Evolutionary conservation across 1,140 invertebrate species (phyloP), one percentile per base, ranked within the genome.

Genomic region (Solen grandis): DNA sequence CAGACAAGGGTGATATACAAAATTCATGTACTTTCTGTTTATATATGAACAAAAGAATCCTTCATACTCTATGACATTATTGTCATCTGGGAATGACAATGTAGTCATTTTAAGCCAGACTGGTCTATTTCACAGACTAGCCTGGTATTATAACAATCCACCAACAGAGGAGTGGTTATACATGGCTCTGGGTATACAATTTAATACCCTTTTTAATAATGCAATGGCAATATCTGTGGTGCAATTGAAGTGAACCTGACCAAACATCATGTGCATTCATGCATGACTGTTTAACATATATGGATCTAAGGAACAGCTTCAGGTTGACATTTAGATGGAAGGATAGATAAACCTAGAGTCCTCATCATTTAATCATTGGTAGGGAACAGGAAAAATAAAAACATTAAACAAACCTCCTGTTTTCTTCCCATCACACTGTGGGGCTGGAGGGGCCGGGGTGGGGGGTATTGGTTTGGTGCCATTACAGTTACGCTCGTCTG

Each of bases 331-430:
- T 5, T 57, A 8, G 22, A 27, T 5, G 14, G 14, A 14, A 8
- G 14, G 35, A 31, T 5, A 57, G 55, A 8, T 31, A 2, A 60
- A 4, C 57, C 57, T 5, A 60, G 25, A 60, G 14, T 31, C 35
- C 27, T 60, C 27, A 2, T 29, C 13, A 29, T 8, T 22, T 5
- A 57, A 22, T 8, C 35, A 33, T 60, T 5, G 27, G 35, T 13
- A 33, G 19, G 27, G 4, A 14, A 31, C 25, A 60, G 8, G 3
- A 5, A 8, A 57, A 57, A 8, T 10, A 69, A 90, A 97, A 41
- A 13, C 22, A 5, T 31, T 25, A 29, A 16, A 46, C 69, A 22
- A 38, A 55, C 73, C 65, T 46, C 73, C 75, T 69, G 52, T 38
- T 38, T 52, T 63, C 27, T 36, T 46, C 22, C 50, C 57, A 57